A percentile compares a stretch with the other conserved stretches of the same genome.
Conservation (phyloP, 2,797 vertebrate species). For the Avahi laniger region DNA sequence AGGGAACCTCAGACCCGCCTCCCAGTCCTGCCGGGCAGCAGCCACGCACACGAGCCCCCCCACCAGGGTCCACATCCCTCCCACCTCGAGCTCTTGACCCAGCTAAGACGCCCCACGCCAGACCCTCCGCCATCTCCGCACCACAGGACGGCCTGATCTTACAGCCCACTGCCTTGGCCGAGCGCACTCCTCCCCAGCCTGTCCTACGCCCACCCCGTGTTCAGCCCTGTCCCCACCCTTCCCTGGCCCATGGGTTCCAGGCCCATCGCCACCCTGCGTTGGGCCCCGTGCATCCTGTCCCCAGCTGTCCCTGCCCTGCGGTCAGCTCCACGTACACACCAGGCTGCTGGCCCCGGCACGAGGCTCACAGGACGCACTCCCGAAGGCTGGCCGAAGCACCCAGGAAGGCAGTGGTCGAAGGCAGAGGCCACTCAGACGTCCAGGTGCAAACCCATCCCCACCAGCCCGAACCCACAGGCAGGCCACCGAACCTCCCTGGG, state of each 20-base stretch:
- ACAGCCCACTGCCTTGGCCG: background rate
- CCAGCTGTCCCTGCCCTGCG: background rate
- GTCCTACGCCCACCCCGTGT: background rate
- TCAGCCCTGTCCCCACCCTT: background rate
- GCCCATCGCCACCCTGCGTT: background rate
- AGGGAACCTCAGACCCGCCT: background rate
- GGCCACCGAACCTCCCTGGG: no score
- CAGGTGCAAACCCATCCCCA: background rate
- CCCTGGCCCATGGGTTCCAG: background rate
- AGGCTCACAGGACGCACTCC: accelerated
- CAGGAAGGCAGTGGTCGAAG: background rate
- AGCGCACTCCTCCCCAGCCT: background rate
- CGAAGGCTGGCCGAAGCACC: accelerated
- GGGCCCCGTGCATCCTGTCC: no score
- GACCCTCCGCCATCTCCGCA: background rate
- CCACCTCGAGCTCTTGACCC: background rate
- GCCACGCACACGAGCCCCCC: background rate
- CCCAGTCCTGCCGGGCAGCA: background rate
- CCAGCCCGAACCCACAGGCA: accelerated
- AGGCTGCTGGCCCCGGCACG: background rate
- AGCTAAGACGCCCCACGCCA: background rate
- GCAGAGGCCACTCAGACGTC: background rate
- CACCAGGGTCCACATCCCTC: background rate
- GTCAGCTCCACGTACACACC: background rate
- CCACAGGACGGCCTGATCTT: no score